A percentile compares a stretch with the other conserved stretches of the same genome.
phyloP scores from a whole-genome alignment of 1,140 invertebrate genomes.

The Parasteatoda tepidariorum region DNA sequence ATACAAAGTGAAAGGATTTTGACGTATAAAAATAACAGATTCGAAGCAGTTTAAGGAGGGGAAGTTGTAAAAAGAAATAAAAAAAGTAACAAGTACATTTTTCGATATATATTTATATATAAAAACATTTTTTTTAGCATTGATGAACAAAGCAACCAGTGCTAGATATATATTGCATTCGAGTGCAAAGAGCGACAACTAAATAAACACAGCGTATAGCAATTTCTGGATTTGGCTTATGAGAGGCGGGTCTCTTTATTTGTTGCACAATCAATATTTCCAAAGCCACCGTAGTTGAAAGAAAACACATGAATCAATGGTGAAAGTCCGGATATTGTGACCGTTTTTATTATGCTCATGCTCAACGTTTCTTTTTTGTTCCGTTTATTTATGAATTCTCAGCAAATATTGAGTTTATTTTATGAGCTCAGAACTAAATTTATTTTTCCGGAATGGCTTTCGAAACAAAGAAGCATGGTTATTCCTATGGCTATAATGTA shows the following conservation, averaged over 20 bases:
- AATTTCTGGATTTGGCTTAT: slow-evolving; percentile 1
- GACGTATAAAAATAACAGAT: neutral
- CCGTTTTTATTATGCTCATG: neutral
- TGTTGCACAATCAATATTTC: slow-evolving; percentile 20
- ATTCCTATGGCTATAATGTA: too few relatives aligned
- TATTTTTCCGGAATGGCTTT: too few relatives aligned
- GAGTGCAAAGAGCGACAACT: neutral
- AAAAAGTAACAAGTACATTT: neutral
- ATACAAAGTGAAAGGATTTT: neutral
- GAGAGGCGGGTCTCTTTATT: neutral
- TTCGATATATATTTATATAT: too few relatives aligned
- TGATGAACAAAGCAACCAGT: neutral
- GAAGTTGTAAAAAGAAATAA: neutral
- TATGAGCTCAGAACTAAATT: neutral
- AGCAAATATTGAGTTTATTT: slow-evolving; percentile 14
- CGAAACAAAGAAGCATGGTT: too few relatives aligned
- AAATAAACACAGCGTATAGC: slow-evolving; percentile 22
- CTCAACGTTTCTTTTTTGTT: too few relatives aligned
- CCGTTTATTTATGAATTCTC: neutral
- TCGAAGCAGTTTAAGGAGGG: neutral
- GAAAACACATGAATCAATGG: slow-evolving; percentile 14
- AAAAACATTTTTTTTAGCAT: neutral
- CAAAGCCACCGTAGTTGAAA: neutral
- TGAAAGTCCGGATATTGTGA: slow-evolving; percentile 16
- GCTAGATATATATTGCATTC: neutral